These are phyloP conservation scores for Camponotus floridanus DNA, from an alignment of 1,140 invertebrate genomes.

Conservation along the genomic window DNA sequence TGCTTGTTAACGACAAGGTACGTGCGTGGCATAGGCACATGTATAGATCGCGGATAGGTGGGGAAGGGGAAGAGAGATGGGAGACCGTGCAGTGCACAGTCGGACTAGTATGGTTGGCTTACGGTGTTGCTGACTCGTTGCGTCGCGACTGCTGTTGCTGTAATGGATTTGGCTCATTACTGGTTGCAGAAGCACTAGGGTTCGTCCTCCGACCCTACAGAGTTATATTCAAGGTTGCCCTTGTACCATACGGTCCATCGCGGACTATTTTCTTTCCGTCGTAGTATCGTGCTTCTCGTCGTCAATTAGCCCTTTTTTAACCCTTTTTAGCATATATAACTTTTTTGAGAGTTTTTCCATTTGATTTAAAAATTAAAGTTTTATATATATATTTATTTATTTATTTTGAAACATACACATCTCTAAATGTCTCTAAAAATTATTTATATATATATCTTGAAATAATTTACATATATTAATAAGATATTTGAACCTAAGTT, in stretches of 20 bases:
- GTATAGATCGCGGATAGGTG: slow-evolving; percentile 38
- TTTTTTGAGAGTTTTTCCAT: neutral
- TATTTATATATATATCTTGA: neutral
- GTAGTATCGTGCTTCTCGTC: slow-evolving; percentile 47
- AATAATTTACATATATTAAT: neutral
- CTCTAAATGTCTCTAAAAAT: neutral
- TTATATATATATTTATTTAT: no score
- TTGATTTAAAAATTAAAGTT: neutral
- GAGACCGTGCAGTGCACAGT: slow-evolving; percentile 1
- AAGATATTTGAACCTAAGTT: no score
- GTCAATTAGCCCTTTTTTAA: slow-evolving; percentile 4
- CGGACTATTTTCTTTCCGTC: slow-evolving; percentile 51
- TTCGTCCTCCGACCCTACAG: slow-evolving; percentile 64
- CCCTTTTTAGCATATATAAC: neutral
- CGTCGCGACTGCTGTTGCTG: slow-evolving; percentile 52
- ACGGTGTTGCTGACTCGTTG: slow-evolving; percentile 59
- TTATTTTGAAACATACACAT: neutral
- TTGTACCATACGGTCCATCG: slow-evolving; percentile 54
- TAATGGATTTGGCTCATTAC: slow-evolving; percentile 80
- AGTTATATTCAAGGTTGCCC: slow-evolving; percentile 72
- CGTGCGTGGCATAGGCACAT: slow-evolving; percentile 72
- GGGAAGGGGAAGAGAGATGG: slow-evolving; percentile 24
- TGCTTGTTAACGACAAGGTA: slow-evolving; percentile 73
- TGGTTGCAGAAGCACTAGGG: slow-evolving; percentile 50
- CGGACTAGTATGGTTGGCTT: slow-evolving; percentile 54